phyloP scores from a whole-genome alignment of 2,888 invertebrate species.

The Acleris laterana region DNA sequence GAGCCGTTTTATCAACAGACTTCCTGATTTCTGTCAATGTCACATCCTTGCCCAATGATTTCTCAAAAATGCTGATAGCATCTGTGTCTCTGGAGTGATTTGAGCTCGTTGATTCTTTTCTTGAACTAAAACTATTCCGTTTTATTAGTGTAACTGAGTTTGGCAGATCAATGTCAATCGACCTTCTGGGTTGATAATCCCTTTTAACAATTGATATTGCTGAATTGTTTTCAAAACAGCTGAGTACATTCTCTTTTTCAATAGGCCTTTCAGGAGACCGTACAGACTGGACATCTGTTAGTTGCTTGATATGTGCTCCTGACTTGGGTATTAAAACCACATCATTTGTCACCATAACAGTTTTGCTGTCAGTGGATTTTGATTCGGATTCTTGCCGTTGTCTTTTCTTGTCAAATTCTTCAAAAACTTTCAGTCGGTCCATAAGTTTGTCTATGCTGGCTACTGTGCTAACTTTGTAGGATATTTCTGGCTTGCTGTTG shows the following conservation, averaged over 20 bases:
- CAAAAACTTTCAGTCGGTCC: slow-evolving; percentile 80
- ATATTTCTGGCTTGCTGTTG: slow-evolving; percentile 61
- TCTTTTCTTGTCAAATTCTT: slow-evolving; percentile 78
- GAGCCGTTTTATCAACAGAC: slow-evolving; percentile 69
- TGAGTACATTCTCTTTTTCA: slow-evolving; percentile 78
- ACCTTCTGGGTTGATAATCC: slow-evolving; percentile 72
- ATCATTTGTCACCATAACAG: slow-evolving; percentile 78
- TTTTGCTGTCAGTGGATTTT: slow-evolving; percentile 65
- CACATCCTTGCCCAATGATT: slow-evolving; percentile 78
- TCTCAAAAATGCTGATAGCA: slow-evolving; percentile 80
- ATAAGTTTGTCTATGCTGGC: slow-evolving; percentile 80
- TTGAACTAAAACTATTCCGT: slow-evolving; percentile 73
- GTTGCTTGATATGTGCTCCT: slow-evolving; percentile 72
- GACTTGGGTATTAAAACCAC: slow-evolving; percentile 79
- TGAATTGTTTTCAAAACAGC: slow-evolving; percentile 81
- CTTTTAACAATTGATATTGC: slow-evolving; percentile 81
- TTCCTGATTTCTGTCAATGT: slow-evolving; percentile 80
- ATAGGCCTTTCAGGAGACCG: slow-evolving; percentile 73
- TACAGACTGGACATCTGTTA: slow-evolving; percentile 76
- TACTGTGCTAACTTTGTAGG: slow-evolving; percentile 68
- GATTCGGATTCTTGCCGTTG: slow-evolving; percentile 74
- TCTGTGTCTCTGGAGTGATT: slow-evolving; percentile 77
- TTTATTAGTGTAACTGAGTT: slow-evolving; percentile 80
- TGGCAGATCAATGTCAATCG: slow-evolving; percentile 76
- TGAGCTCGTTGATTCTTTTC: slow-evolving; percentile 79